These are phyloP conservation scores for Monochamus alternatus DNA, from an alignment of 2,888 invertebrate species.

Conservation along the genomic window DNA sequence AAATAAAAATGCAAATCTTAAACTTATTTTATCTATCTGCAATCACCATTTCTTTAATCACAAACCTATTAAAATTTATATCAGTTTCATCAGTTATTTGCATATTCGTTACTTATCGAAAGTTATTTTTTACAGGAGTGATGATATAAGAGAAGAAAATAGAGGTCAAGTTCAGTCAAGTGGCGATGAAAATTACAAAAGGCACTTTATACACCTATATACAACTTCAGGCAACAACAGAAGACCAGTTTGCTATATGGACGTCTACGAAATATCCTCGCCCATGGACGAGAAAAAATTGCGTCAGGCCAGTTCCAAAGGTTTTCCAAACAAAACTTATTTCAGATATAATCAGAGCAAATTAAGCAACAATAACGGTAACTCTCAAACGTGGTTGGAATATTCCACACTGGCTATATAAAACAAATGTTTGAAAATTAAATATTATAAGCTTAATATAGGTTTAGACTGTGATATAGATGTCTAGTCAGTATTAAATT, in stretches of 20 bases:
- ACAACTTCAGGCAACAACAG: slow-evolving; percentile 49
- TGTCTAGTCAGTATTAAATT: slow-evolving; percentile 19
- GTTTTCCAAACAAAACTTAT: slow-evolving; percentile 47
- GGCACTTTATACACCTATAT: slow-evolving; percentile 58
- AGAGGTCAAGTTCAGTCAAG: neutral
- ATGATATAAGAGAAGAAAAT: slow-evolving; percentile 21
- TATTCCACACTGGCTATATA: slow-evolving; percentile 38
- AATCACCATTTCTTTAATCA: too few relatives aligned
- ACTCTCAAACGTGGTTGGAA: slow-evolving; percentile 35
- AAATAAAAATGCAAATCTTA: too few relatives aligned
- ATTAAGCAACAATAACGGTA: neutral
- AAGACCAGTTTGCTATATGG: slow-evolving; percentile 57
- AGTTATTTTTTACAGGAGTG: slow-evolving; percentile 12
- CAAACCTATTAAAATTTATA: too few relatives aligned
- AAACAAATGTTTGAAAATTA: neutral
- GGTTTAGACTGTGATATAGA: slow-evolving; percentile 30
- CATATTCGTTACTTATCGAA: neutral
- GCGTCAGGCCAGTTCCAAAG: slow-evolving; percentile 51
- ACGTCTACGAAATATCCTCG: slow-evolving; percentile 56
- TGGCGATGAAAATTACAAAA: slow-evolving; percentile 38
- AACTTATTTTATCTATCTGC: too few relatives aligned
- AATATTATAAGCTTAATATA: slow-evolving; percentile 10
- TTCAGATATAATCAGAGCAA: slow-evolving; percentile 40
- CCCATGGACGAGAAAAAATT: slow-evolving; percentile 53
- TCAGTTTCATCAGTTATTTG: too few relatives aligned